Percentiles rank a stretch among this genome's conserved stretches.
These are phyloP conservation scores for Limonius californicus DNA, from an alignment of 1,140 invertebrate species.

Conservation along the genomic window DNA sequence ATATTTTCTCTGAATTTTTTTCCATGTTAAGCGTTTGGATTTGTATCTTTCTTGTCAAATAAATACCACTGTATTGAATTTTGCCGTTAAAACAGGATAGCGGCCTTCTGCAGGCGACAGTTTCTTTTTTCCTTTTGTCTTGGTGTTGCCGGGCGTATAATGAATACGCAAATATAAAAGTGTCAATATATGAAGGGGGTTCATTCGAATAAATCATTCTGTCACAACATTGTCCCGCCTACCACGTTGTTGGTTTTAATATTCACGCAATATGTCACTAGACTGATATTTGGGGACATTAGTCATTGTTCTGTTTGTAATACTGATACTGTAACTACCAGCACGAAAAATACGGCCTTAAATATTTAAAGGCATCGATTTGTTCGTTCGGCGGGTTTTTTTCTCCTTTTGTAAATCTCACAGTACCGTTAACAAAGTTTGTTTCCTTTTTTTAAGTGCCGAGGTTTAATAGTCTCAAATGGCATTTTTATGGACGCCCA, in stretches of 20 bases:
- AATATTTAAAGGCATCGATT: neutral
- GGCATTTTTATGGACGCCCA: too few relatives aligned
- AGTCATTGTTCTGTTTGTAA: conserved; percentile 7
- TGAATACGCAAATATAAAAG: conserved; percentile 15
- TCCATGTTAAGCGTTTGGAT: neutral
- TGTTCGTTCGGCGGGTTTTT: neutral
- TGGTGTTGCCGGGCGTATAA: neutral
- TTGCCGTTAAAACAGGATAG: too few relatives aligned
- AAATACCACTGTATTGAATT: neutral
- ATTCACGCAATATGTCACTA: conserved; percentile 10
- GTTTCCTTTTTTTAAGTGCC: too few relatives aligned
- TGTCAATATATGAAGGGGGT: conserved; percentile 12
- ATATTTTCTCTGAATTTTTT: too few relatives aligned
- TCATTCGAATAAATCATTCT: conserved; percentile 11
- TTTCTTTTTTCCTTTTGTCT: neutral
- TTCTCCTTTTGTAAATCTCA: too few relatives aligned
- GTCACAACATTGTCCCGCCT: conserved; percentile 10
- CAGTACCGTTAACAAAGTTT: too few relatives aligned
- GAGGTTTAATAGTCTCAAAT: too few relatives aligned
- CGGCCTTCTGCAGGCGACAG: too few relatives aligned
- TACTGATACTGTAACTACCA: neutral
- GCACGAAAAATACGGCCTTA: neutral
- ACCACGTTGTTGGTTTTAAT: conserved; percentile 11
- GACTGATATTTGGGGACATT: conserved; percentile 12
- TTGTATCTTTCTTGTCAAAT: neutral